Percentiles rank a stretch among this genome's conserved stretches.
Evolutionary conservation across 2,113 vertebrate species (phyloP).

Genomic region (Catagonus wagneri): DNA sequence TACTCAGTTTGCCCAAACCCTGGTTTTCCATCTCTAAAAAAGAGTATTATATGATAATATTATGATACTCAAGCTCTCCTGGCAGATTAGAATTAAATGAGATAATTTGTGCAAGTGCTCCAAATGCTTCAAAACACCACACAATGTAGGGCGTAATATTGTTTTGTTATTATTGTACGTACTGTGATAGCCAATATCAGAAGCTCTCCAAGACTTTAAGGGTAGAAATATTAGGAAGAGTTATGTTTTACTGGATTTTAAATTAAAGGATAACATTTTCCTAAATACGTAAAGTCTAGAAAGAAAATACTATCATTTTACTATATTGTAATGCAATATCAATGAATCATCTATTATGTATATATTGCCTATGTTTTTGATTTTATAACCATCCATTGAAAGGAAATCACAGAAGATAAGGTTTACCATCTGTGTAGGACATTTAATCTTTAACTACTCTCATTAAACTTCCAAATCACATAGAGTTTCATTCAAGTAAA

Average conservation of each 20-base stretch:
- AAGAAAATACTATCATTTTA: neutral
- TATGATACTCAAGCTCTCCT: neutral
- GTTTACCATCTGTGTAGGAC: no score
- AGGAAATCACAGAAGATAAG: neutral
- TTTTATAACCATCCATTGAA: neutral
- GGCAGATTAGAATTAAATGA: neutral
- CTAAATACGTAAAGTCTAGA: neutral
- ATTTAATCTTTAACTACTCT: neutral
- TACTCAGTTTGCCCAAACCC: neutral
- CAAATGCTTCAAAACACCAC: neutral
- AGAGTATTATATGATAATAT: neutral
- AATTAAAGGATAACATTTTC: conserved; percentile 4
- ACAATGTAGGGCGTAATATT: rapidly evolving
- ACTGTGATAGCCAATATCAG: neutral
- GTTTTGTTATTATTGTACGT: neutral
- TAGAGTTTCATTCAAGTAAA: neutral
- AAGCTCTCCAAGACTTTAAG: neutral
- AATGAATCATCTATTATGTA: neutral
- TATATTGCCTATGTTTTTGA: neutral
- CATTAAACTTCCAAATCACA: neutral
- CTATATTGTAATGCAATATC: neutral
- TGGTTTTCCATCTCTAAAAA: neutral
- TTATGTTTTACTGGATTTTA: neutral
- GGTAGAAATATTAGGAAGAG: neutral
- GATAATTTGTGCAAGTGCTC: neutral